Evolutionary conservation across 30 jellyfish, hydroid and myxozoan genomes (phyloP).

Genomic region (Mastigias papua): DNA sequence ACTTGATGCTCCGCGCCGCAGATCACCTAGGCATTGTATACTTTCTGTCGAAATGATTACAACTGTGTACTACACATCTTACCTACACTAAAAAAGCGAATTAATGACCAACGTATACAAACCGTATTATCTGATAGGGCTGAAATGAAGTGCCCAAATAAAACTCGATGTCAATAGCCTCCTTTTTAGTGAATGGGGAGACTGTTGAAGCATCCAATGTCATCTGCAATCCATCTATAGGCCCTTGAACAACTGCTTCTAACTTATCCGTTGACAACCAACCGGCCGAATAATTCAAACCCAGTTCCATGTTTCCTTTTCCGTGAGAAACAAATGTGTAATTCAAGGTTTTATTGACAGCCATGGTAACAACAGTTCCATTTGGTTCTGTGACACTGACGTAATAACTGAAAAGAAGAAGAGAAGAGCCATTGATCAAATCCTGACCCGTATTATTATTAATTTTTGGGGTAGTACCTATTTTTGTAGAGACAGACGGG

Average conservation of each 20-base stretch:
- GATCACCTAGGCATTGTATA: too few species aligned
- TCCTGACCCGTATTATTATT: background rate
- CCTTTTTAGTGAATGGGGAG: slow-evolving; percentile 22
- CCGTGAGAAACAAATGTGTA: slow-evolving; percentile 52
- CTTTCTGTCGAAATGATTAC: too few species aligned
- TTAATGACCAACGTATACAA: background rate
- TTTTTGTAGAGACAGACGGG: too few species aligned
- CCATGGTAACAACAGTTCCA: slow-evolving; percentile 6
- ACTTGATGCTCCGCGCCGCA: too few species aligned
- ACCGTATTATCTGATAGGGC: slow-evolving; percentile 57
- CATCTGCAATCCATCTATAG: slow-evolving; percentile 18
- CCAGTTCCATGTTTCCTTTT: slow-evolving; percentile 33
- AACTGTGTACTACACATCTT: too few species aligned
- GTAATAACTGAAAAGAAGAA: slow-evolving; percentile 23
- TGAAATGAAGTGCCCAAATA: slow-evolving; percentile 23
- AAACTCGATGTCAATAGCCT: slow-evolving; percentile 22
- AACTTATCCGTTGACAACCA: slow-evolving; percentile 49
- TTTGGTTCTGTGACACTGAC: slow-evolving; percentile 40
- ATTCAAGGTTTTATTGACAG: slow-evolving; percentile 2
- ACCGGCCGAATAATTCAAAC: slow-evolving; percentile 37
- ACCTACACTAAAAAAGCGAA: background rate
- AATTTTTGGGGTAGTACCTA: too few species aligned
- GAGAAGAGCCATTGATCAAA: too few species aligned
- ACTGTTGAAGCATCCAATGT: slow-evolving; percentile 3
- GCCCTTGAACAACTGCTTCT: slow-evolving; percentile 50